Evolutionary conservation across 2,888 invertebrate genomes (phyloP).

Genomic region (Lasioglossum zephyrum): DNA sequence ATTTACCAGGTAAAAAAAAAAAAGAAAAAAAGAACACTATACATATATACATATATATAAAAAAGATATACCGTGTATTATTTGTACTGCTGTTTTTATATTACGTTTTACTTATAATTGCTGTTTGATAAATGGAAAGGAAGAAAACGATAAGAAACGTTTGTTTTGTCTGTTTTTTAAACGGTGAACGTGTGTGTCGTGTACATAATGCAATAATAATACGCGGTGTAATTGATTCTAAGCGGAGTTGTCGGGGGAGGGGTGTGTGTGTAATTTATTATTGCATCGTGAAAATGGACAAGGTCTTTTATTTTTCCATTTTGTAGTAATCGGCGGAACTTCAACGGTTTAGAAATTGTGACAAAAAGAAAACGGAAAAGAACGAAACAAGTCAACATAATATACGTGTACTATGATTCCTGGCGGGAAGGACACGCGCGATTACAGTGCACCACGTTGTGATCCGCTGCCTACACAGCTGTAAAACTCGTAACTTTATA

Average conservation of each 20-base stretch:
- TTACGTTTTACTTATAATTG: conserved; percentile 35
- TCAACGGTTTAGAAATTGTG: conserved; percentile 14
- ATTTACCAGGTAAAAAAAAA: conserved; percentile 40
- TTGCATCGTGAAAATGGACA: conserved; percentile 20
- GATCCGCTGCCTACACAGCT: conserved; percentile 50
- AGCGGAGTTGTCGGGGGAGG: not conserved
- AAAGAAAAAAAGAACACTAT: conserved; percentile 7
- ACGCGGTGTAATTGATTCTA: conserved; percentile 43
- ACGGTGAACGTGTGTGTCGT: conserved; percentile 19
- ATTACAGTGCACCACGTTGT: conserved; percentile 49
- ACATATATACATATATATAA: conserved; percentile 21
- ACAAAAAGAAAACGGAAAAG: not conserved
- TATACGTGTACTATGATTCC: conserved; percentile 35
- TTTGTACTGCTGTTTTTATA: conserved; percentile 40
- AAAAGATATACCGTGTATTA: conserved; percentile 35
- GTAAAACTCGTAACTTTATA: conserved; percentile 72
- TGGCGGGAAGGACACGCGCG: conserved; percentile 41
- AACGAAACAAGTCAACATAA: conserved; percentile 15
- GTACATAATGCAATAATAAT: conserved; percentile 47
- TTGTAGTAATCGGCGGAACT: conserved; percentile 30
- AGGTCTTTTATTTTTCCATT: conserved; percentile 63
- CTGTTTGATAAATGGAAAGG: conserved; percentile 10
- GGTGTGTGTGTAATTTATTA: conserved; percentile 39
- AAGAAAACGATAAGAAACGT: not conserved
- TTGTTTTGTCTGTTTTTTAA: conserved; percentile 13